Percentiles rank a stretch among this genome's conserved stretches.
These are phyloP conservation scores for Pedetes capensis DNA, from an alignment of 2,113 vertebrate species.

Conservation along the genomic window DNA sequence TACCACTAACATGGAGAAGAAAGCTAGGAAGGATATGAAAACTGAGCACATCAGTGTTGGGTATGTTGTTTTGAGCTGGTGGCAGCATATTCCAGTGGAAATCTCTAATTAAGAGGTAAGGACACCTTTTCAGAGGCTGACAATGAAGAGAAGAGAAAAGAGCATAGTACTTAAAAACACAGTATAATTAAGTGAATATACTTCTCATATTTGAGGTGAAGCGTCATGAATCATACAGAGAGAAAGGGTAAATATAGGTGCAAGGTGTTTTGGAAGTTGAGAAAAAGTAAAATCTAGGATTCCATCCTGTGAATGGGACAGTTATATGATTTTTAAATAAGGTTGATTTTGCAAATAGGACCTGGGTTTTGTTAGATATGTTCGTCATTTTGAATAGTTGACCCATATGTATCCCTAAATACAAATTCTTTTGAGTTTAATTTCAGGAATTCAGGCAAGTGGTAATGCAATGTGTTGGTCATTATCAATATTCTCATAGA, in stretches of 20 bases:
- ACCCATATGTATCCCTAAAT: background rate
- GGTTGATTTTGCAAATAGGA: background rate
- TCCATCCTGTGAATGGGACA: background rate
- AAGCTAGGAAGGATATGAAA: background rate
- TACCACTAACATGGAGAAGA: background rate
- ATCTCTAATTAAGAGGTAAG: background rate
- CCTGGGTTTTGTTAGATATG: background rate
- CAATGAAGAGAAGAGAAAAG: background rate
- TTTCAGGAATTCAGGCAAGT: background rate
- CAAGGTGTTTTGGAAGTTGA: background rate
- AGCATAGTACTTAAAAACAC: background rate
- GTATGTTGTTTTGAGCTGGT: background rate
- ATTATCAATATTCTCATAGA: background rate
- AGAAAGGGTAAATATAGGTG: background rate
- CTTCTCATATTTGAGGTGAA: background rate
- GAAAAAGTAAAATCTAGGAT: background rate
- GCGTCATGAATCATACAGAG: background rate
- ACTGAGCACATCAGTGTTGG: too few species aligned
- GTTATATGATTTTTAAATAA: background rate
- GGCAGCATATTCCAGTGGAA: background rate
- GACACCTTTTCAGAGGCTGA: background rate
- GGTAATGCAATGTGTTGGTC: background rate
- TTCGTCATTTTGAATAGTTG: background rate
- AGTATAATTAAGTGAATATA: background rate
- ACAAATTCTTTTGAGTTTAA: slow-evolving; percentile 27